These are phyloP conservation scores for Drosophila paucipuncta DNA, from an alignment of 2,888 invertebrate species.

Conservation along the genomic window DNA sequence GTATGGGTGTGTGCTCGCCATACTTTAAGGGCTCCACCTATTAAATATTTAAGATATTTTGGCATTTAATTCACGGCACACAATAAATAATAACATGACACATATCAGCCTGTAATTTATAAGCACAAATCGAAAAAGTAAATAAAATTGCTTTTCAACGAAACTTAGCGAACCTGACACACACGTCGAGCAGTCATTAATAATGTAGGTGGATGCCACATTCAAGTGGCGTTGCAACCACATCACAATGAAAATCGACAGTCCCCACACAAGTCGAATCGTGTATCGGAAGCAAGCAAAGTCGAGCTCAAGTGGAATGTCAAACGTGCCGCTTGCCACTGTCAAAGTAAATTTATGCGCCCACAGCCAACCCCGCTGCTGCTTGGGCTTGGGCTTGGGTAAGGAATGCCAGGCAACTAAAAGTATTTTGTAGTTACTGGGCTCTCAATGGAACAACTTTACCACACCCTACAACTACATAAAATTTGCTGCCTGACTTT, in stretches of 20 bases:
- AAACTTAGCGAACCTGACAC: conserved; percentile 78
- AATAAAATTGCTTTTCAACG: conserved; percentile 74
- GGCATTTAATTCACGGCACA: conserved; percentile 74
- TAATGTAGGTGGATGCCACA: conserved; percentile 70
- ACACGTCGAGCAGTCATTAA: conserved; percentile 81
- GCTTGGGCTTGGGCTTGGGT: not conserved
- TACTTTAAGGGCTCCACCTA: conserved; percentile 49
- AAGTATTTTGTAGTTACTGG: conserved; percentile 72
- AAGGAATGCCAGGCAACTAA: conserved; percentile 55
- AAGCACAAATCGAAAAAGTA: conserved; percentile 70
- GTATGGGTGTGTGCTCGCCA: not conserved
- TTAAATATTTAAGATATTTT: conserved; percentile 77
- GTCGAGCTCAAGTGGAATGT: conserved; percentile 57
- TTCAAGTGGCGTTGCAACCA: conserved; percentile 49
- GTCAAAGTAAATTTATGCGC: conserved; percentile 80
- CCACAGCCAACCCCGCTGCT: conserved; percentile 25
- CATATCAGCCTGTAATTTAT: conserved; percentile 65
- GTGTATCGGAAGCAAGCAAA: conserved; percentile 7
- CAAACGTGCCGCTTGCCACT: conserved; percentile 76
- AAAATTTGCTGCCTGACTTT: conserved; percentile 40
- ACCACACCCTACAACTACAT: not conserved
- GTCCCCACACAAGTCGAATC: conserved; percentile 15
- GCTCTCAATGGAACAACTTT: conserved; percentile 22
- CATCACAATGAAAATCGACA: conserved; percentile 62
- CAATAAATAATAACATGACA: conserved; percentile 80